phyloP scores from a whole-genome alignment of 64 coral and sea anemone species.

The Montipora foliosa region DNA sequence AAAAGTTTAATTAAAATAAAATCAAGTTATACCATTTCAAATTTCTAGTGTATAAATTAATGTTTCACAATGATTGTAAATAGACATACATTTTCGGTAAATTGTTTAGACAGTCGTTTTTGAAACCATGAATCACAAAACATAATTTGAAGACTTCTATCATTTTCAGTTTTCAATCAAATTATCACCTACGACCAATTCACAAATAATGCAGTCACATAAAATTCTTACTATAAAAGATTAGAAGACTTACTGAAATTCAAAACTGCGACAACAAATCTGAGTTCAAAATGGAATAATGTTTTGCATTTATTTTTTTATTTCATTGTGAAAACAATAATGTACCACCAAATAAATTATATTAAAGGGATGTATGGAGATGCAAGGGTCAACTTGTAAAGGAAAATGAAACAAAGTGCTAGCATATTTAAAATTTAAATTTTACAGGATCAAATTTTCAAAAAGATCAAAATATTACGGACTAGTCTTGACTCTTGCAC shows the following conservation, averaged over 20 bases:
- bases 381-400: background rate
- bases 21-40: background rate
- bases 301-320: background rate
- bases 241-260: too few relatives aligned
- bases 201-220: too few relatives aligned
- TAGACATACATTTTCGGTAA: background rate
- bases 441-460: background rate
- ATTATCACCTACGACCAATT: too few relatives aligned
- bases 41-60: background rate
- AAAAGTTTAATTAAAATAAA: constrained; percentile 6
- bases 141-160: too few relatives aligned
- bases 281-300: too few relatives aligned
- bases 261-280: too few relatives aligned
- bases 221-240: too few relatives aligned
- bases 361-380: background rate
- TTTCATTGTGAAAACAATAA: constrained; percentile 15
- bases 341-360: background rate
- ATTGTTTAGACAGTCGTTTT: too few relatives aligned
- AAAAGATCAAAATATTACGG: background rate
- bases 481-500: constrained; percentile 1
- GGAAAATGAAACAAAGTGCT: background rate
- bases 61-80: background rate
- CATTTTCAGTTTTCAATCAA: too few relatives aligned
- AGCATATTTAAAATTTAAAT: background rate
- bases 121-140: too few relatives aligned